A percentile compares a stretch with the other conserved stretches of the same genome.
These are phyloP conservation scores for Panthera tigris DNA, from an alignment of 2,113 vertebrate genomes.

Conservation along the genomic window DNA sequence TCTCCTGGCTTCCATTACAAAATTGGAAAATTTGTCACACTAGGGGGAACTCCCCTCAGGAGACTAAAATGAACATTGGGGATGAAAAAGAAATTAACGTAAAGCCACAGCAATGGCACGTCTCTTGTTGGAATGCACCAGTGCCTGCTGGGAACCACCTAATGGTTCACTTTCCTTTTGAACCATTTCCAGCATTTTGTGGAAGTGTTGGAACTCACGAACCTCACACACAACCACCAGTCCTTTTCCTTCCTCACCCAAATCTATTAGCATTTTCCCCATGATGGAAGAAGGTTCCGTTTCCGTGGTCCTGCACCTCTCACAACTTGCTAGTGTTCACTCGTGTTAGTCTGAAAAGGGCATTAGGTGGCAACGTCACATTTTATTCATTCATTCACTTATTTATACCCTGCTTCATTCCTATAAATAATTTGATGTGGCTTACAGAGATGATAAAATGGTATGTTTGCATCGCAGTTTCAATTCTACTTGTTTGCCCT, in stretches of 20 bases:
- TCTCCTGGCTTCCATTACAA: slow-evolving; percentile 71
- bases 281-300: not conserved
- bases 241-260: not conserved
- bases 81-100: slow-evolving; percentile 65
- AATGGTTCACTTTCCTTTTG: not conserved
- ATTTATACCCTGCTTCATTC: not conserved
- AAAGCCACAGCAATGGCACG: not conserved
- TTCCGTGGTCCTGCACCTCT: not conserved
- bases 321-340: not conserved
- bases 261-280: not conserved
- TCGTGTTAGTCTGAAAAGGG: not conserved
- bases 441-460: not conserved
- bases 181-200: not conserved
- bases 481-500: slow-evolving; percentile 21
- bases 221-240: not conserved
- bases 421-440: not conserved
- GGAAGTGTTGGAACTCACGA: not conserved
- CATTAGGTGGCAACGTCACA: not conserved
- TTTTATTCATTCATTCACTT: not conserved
- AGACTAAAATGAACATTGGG: slow-evolving; percentile 64
- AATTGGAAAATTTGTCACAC: slow-evolving; percentile 77
- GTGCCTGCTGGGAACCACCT: slow-evolving; percentile 22
- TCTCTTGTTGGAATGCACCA: not conserved
- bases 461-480: slow-evolving; percentile 31
- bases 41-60: slow-evolving; percentile 48